phyloP scores from a whole-genome alignment of 2,888 invertebrate genomes.

The Bursaphelenchus okinawaensis region DNA sequence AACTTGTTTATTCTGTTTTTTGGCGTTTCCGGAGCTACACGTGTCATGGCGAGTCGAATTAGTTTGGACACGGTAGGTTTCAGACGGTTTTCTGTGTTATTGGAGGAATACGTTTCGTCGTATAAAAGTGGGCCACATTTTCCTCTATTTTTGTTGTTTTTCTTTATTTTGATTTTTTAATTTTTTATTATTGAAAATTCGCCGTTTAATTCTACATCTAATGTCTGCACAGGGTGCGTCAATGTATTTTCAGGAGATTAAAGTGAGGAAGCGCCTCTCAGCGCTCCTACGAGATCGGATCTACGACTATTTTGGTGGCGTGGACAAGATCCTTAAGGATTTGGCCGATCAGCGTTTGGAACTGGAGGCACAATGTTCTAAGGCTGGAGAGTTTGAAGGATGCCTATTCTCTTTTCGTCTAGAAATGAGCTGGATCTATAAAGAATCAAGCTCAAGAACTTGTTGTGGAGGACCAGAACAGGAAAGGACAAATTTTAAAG shows the following conservation, averaged over 20 bases:
- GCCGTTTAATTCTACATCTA: too few species aligned
- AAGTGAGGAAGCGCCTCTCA: conserved; percentile 20
- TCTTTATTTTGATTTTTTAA: too few species aligned
- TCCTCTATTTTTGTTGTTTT: too few species aligned
- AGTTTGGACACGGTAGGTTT: too few species aligned
- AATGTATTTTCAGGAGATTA: conserved; percentile 8
- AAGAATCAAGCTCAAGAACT: neutral
- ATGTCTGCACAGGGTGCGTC: too few species aligned
- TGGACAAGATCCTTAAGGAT: conserved; percentile 21
- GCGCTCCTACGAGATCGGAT: conserved; percentile 21
- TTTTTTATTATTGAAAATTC: too few species aligned
- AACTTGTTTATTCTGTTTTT: too few species aligned
- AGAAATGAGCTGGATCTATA: conserved; percentile 3
- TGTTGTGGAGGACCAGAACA: neutral
- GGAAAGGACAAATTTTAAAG: neutral
- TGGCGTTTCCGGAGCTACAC: too few species aligned
- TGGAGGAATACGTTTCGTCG: too few species aligned
- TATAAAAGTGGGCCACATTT: too few species aligned
- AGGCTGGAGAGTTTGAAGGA: conserved; percentile 1
- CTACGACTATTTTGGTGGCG: conserved; percentile 25
- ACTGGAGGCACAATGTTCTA: conserved; percentile 18
- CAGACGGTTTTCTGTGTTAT: too few species aligned
- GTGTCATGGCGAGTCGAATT: too few species aligned
- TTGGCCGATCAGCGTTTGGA: conserved; percentile 20
- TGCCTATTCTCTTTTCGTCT: neutral